Base-by-base conservation (phyloP, 1,140 invertebrate genomes). In the Drosophila nigrodunni region DNA sequence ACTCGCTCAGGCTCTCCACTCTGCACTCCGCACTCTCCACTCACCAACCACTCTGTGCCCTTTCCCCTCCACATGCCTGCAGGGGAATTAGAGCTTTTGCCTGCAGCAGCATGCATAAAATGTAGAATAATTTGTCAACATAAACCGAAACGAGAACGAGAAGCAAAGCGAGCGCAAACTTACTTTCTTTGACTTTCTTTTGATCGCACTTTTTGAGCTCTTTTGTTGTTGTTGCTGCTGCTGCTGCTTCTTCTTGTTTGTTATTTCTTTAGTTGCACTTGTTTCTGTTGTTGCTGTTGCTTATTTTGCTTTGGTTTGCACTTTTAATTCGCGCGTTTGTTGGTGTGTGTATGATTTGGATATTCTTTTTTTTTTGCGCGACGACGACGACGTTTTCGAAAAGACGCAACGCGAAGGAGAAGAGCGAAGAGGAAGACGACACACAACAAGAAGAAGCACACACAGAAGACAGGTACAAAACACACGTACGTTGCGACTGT, bases 401-500 rank as follows among this genome's bases (percentile, higher is more conserved):
- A 52, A 70, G 61, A 72, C 69, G 43, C 55, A 43, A 13, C 54
- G 59, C 59, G 59, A 50, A 62, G 73, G 13, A 58, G 60, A 54
- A 52, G 41, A 11, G 39, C 57, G 39, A 64, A 57, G 58, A 61
- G 39, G 58, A 54, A 61, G 49, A 70, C 18, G 37, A 52, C 39
- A 21, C 41, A 52, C 65, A 59, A 57, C 18, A 64, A 44, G 59
- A 54, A 62, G 44, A 50, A 57, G 67, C 55, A 41, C 59, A 25
- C 46, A 57, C 52, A 57, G 54, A 39, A 57, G 41, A 77, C 72
- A 74, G 50, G 34, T 50, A 41, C 34, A 25, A 30, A 30, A 61
- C 49, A 64, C 62, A 59, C 74, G 77, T 80, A 77, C 83, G 85
- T 88, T 89, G 85, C 85, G 85, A 85, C 85, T 89, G 85, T 90